These are phyloP conservation scores for Oligia strigilis DNA, from an alignment of 2,888 invertebrate species.

Conservation along the genomic window DNA sequence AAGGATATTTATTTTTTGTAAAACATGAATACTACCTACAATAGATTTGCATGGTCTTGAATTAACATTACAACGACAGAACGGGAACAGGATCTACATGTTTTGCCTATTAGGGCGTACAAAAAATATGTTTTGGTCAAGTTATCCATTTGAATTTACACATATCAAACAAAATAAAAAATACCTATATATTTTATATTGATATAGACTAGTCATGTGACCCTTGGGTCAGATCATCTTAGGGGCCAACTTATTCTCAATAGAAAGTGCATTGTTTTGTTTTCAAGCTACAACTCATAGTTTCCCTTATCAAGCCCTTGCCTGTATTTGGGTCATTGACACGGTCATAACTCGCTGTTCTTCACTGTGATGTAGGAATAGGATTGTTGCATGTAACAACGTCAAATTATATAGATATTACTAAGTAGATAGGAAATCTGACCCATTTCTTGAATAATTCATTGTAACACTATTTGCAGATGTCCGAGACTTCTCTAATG, in stretches of 20 bases:
- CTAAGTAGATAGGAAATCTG: background rate
- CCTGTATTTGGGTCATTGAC: background rate
- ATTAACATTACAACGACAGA: too few species aligned
- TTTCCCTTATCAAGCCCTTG: background rate
- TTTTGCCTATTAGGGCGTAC: too few species aligned
- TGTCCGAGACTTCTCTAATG: conserved; percentile 73
- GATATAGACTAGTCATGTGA: background rate
- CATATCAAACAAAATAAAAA: too few species aligned
- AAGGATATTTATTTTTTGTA: too few species aligned
- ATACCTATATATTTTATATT: background rate
- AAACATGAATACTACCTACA: too few species aligned
- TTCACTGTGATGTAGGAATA: background rate
- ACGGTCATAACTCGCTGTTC: background rate
- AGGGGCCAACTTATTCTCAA: background rate
- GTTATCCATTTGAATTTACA: too few species aligned
- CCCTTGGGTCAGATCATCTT: background rate
- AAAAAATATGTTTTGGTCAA: too few species aligned
- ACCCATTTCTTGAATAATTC: background rate
- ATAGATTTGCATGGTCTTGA: too few species aligned
- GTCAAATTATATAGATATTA: background rate
- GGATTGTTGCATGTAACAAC: background rate
- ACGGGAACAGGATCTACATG: too few species aligned
- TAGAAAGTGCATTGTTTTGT: background rate
- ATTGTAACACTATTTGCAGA: conserved; percentile 67
- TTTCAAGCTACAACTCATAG: background rate